A percentile compares a stretch with the other conserved stretches of the same genome.
Conservation (phyloP, 1,140 invertebrate genomes). For the Schlechtendalia chinensis region DNA sequence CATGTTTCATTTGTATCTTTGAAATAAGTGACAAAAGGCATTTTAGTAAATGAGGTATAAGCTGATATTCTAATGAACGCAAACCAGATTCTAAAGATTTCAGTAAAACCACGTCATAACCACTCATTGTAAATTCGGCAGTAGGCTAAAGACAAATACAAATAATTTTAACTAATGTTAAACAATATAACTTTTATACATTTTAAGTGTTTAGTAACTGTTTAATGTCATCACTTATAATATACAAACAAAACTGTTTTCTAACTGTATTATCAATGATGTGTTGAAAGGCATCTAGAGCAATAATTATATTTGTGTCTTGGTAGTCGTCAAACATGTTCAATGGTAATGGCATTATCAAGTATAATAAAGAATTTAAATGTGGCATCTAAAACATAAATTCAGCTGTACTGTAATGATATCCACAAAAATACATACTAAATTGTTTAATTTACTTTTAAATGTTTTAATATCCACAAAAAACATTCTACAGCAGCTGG, state of each 20-base stretch:
- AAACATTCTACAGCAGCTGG: slow-evolving; percentile 39
- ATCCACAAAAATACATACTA: neutral
- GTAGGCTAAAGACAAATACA: slow-evolving; percentile 26
- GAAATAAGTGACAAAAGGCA: slow-evolving; percentile 23
- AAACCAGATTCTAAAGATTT: slow-evolving; percentile 21
- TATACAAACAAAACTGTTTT: neutral
- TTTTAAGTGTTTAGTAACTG: neutral
- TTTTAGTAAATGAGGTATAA: slow-evolving; percentile 15
- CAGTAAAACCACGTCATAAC: slow-evolving; percentile 7
- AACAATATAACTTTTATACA: neutral
- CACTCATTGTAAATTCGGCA: slow-evolving; percentile 35
- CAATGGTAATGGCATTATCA: slow-evolving; percentile 40
- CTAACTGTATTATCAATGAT: slow-evolving; percentile 44
- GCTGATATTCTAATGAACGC: slow-evolving; percentile 5
- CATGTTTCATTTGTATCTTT: slow-evolving; percentile 43
- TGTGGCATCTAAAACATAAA: slow-evolving; percentile 34
- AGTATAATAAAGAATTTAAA: slow-evolving; percentile 39
- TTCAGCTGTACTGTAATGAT: neutral
- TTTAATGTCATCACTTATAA: neutral
- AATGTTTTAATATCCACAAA: slow-evolving; percentile 26
- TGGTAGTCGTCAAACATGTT: slow-evolving; percentile 43
- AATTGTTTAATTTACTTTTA: slow-evolving; percentile 35
- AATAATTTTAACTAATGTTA: neutral
- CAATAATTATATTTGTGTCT: slow-evolving; percentile 14
- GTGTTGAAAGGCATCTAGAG: slow-evolving; percentile 31